Base-by-base conservation (phyloP, 92 coral and sea anemone genomes). In the Meandrina meandrites region DNA sequence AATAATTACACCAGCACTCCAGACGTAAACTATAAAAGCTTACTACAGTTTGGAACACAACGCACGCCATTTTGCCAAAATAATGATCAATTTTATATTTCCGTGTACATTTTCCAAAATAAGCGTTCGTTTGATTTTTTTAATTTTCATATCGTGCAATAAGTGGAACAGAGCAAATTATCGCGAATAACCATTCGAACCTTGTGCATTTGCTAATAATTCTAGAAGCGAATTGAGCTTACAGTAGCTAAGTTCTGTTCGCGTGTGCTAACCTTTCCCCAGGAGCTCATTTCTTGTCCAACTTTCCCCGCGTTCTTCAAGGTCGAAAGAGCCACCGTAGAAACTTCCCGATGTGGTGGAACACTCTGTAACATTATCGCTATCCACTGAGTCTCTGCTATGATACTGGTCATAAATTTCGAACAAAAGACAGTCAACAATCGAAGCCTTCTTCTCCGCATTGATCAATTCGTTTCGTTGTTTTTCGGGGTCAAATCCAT, bases 391-490 rank as follows among this genome's bases (percentile, higher is more conserved):
- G 91, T 96, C 95, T 76, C 97, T 90, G 62, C 94, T 90, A 76
- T 97, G 99, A 81, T 97, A 97, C 74, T 94, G 99, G 88, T 97
- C 99, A 74, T 97, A 97, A 48, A 97, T 97, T 82, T 97, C 99
- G 81, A 94, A 95, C 62, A 97, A 82, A 19, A 97, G 90, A 50
- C 99, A 97, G 76, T 97, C 99, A 5, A 97, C 99, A 75, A 97
- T 95, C 36, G 99, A 97, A 78, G 93, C 84, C 27, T 94, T 91
- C 64, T 93, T 93, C 84, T 85, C 95, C 35, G 84, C 93, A 79
- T 86, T 88, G 30, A 87, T 84, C 78, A 82, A 54, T 66, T 90
- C 93, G 32, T 21, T 76, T 22, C 89, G 87, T 10, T 84, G 87
- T 60, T 81, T 91, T 71, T 87, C 93, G 5, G 94, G 91, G 62